These are phyloP conservation scores for Zaprionus ghesquierei DNA, from an alignment of 1,140 invertebrate genomes.

Conservation along the genomic window DNA sequence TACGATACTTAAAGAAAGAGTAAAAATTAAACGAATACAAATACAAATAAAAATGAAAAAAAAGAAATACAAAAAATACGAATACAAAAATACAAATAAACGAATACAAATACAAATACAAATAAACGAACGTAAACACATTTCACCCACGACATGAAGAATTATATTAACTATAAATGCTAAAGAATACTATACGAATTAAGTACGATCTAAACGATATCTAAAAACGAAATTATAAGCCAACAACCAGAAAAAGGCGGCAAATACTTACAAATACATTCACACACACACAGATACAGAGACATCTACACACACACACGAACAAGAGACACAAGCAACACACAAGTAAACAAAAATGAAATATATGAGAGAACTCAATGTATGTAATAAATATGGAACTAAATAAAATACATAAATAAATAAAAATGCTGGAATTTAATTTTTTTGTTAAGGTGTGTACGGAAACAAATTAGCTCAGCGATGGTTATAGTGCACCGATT, in stretches of 20 bases:
- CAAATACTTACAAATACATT: slow-evolving; percentile 47
- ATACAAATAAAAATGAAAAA: slow-evolving; percentile 1
- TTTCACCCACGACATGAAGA: slow-evolving; percentile 68
- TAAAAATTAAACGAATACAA: slow-evolving; percentile 29
- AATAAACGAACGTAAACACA: slow-evolving; percentile 61
- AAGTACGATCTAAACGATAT: slow-evolving; percentile 71
- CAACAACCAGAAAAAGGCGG: slow-evolving; percentile 38
- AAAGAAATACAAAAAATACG: slow-evolving; percentile 19
- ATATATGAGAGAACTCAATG: slow-evolving; percentile 78
- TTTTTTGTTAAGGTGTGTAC: background rate
- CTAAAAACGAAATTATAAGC: slow-evolving; percentile 76
- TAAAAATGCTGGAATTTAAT: slow-evolving; percentile 22
- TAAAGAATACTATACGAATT: slow-evolving; percentile 66
- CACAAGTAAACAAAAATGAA: slow-evolving; percentile 32
- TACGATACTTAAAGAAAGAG: slow-evolving; percentile 42
- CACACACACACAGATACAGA: slow-evolving; percentile 37
- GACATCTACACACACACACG: slow-evolving; percentile 50
- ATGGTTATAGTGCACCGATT: background rate
- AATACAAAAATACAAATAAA: slow-evolving; percentile 44
- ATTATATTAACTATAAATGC: slow-evolving; percentile 72
- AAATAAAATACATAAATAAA: slow-evolving; percentile 78
- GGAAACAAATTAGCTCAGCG: background rate
- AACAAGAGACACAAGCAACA: slow-evolving; percentile 43
- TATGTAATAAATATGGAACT: slow-evolving; percentile 80
- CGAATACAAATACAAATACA: too few relatives aligned